These are phyloP conservation scores for Ganaspis brasiliensis DNA, from an alignment of 2,888 invertebrate species.

Conservation along the genomic window DNA sequence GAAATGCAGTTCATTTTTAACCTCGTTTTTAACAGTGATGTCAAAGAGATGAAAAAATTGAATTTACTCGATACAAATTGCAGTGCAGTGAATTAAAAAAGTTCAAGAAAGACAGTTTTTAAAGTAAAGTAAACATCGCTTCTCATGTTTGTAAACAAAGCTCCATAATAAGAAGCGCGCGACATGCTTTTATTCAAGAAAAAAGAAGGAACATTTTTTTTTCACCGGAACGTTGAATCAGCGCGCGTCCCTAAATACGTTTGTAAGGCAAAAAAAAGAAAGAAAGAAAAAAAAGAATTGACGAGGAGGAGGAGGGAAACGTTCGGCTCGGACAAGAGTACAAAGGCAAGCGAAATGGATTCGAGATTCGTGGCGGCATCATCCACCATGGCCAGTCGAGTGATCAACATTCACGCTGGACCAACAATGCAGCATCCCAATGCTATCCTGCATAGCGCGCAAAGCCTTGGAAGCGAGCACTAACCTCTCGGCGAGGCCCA, in stretches of 20 bases:
- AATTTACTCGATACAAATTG: too few relatives aligned
- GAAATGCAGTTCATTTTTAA: too few relatives aligned
- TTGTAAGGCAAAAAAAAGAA: not conserved
- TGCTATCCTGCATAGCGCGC: constrained; percentile 47
- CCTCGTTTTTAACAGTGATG: too few relatives aligned
- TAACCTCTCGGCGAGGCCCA: constrained; percentile 59
- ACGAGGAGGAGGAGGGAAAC: not conserved
- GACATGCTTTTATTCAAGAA: constrained; percentile 17
- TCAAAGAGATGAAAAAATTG: too few relatives aligned
- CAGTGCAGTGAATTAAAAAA: too few relatives aligned
- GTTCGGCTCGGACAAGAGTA: constrained; percentile 24
- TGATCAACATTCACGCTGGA: constrained; percentile 38
- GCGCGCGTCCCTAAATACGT: not conserved
- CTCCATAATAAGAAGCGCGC: constrained; percentile 25
- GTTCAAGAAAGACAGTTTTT: not conserved
- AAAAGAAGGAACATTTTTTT: constrained; percentile 19
- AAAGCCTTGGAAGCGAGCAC: constrained; percentile 67
- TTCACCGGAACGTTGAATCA: not conserved
- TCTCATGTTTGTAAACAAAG: constrained; percentile 35
- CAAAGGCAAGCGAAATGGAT: constrained; percentile 36
- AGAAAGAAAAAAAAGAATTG: not conserved
- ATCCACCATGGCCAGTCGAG: constrained; percentile 29
- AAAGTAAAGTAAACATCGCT: constrained; percentile 32
- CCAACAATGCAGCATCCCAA: constrained; percentile 36
- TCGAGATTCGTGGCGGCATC: constrained; percentile 34